Percentiles rank a stretch among this genome's conserved stretches.
phyloP scores from a whole-genome alignment of 2,888 invertebrate genomes.

The Melinaea menophilus region DNA sequence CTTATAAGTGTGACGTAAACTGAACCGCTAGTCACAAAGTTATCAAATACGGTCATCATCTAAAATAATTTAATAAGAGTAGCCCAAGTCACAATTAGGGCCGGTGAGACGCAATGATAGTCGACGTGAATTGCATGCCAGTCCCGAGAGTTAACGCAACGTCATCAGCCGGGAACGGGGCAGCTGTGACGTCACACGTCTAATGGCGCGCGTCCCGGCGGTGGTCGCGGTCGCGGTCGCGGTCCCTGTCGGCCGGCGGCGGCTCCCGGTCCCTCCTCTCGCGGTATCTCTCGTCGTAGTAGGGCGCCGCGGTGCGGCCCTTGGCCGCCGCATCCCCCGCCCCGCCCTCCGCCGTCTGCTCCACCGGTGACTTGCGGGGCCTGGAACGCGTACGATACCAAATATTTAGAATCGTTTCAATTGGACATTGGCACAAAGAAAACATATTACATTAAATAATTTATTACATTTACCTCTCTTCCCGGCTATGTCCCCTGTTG shows the following conservation, averaged over 20 bases:
- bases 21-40: neutral
- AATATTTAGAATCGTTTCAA: neutral
- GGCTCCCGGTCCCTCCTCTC: conserved; percentile 80
- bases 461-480: conserved; percentile 80
- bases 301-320: conserved; percentile 79
- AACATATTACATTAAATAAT: neutral
- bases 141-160: too few species aligned
- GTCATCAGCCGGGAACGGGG: too few species aligned
- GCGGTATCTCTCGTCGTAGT: conserved; percentile 93
- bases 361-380: conserved; percentile 80
- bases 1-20: neutral
- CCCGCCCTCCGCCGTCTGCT: conserved; percentile 70
- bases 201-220: conserved; percentile 57
- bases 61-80: too few species aligned
- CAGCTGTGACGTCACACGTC: neutral
- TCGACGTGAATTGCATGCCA: too few species aligned
- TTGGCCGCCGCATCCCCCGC: conserved; percentile 70
- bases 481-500: conserved; percentile 85
- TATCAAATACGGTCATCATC: too few species aligned
- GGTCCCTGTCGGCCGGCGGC: conserved; percentile 79
- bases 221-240: conserved; percentile 70
- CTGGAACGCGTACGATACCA: conserved; percentile 40
- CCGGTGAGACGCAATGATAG: too few species aligned
- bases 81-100: too few species aligned
- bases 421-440: neutral